These are phyloP conservation scores for Tauraco hartlaubi DNA, from an alignment of 2,797 vertebrate genomes.

Conservation along the genomic window DNA sequence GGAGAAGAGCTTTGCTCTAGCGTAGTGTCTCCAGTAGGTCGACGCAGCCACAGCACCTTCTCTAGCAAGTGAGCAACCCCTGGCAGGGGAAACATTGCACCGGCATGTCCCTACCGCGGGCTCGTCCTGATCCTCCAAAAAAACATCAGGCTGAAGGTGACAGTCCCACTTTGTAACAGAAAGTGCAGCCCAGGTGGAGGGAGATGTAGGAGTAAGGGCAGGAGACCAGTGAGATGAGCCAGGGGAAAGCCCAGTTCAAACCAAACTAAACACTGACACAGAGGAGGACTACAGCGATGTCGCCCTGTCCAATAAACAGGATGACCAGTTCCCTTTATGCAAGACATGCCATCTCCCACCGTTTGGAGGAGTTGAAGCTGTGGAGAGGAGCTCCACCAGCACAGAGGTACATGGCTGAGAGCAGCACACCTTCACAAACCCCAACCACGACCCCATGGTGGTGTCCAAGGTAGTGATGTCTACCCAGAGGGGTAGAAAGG, in stretches of 20 bases:
- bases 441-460: fast-evolving
- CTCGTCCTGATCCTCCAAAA: not conserved
- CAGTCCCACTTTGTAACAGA: not conserved
- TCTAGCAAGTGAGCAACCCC: not conserved
- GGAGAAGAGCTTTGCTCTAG: not conserved
- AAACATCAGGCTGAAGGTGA: not conserved
- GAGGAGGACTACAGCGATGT: not conserved
- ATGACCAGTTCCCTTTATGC: not conserved
- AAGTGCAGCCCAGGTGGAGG: not conserved
- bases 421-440: not conserved
- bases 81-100: not conserved
- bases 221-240: fast-evolving
- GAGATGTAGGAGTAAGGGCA: not conserved
- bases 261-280: not conserved
- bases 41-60: not conserved
- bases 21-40: not conserved
- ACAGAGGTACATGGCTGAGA: not conserved
- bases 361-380: not conserved
- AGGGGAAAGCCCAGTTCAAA: not conserved
- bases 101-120: not conserved
- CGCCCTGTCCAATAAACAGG: not conserved
- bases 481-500: not conserved
- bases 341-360: not conserved
- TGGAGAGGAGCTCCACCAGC: not conserved
- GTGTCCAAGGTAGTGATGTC: not conserved